Percentiles rank a stretch among this genome's conserved stretches.
These are phyloP conservation scores for Alosa sapidissima DNA, from an alignment of 2,797 vertebrate species.

Conservation along the genomic window DNA sequence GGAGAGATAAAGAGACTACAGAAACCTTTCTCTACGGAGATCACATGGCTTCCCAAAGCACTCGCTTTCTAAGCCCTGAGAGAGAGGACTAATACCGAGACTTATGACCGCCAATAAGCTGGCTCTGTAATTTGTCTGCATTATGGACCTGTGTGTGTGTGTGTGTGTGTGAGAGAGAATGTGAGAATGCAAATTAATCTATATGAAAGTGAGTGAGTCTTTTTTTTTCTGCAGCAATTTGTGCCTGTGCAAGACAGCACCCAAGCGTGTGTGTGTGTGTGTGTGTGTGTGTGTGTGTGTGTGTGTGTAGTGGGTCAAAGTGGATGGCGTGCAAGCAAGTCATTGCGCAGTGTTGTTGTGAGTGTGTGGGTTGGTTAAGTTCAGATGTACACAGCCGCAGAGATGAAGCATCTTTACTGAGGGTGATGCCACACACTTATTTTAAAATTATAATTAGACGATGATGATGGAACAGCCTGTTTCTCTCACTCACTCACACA, in stretches of 20 bases:
- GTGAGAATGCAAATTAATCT: not conserved
- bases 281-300: not conserved
- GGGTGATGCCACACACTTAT: conserved; percentile 58
- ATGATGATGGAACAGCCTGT: conserved; percentile 60
- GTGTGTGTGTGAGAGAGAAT: conserved; percentile 13
- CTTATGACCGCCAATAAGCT: conserved; percentile 6
- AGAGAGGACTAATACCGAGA: conserved; percentile 15
- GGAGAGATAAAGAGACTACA: not conserved
- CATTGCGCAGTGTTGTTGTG: not conserved
- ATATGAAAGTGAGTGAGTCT: not conserved
- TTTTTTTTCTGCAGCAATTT: not conserved
- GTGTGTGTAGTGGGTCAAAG: not conserved
- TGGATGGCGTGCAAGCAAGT: conserved; percentile 34
- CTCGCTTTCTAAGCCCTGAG: not conserved
- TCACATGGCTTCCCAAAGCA: not conserved
- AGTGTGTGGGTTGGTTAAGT: conserved; percentile 20
- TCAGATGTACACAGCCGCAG: conserved; percentile 30
- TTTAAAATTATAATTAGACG: conserved; percentile 67
- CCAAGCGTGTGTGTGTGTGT: not conserved
- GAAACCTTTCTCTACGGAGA: conserved; percentile 1
- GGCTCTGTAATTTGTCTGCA: conserved; percentile 22
- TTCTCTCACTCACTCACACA: conserved; percentile 45
- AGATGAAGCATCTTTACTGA: conserved; percentile 55
- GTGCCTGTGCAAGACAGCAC: not conserved
- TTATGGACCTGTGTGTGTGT: conserved; percentile 27